These are phyloP conservation scores for Drosophila paulistorum DNA, from an alignment of 1,140 invertebrate genomes.

Conservation along the genomic window DNA sequence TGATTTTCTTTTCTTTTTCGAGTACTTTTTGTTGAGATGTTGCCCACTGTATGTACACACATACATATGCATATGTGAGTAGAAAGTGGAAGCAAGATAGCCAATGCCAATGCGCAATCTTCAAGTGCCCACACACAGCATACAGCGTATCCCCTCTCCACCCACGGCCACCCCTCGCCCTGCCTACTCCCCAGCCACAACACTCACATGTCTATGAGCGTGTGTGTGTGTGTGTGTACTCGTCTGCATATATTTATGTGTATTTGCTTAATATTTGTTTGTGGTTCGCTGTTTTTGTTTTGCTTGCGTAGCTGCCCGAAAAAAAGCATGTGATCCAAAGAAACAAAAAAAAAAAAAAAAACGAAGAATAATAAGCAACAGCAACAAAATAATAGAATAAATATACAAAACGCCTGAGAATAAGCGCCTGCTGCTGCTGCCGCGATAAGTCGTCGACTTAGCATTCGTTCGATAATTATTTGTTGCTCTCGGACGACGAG, in stretches of 20 bases:
- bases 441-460: conserved; percentile 46
- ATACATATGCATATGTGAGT: neutral
- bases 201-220: neutral
- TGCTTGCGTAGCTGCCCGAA: conserved; percentile 72
- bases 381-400: conserved; percentile 52
- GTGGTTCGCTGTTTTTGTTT: conserved; percentile 73
- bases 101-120: conserved; percentile 32
- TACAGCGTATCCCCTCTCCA: conserved; percentile 1
- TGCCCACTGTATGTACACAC: neutral
- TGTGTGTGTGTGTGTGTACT: conserved; percentile 29
- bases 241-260: conserved; percentile 32
- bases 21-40: neutral
- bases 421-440: conserved; percentile 21
- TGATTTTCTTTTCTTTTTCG: no score
- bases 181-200: neutral
- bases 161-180: neutral
- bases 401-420: conserved; percentile 24
- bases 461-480: conserved; percentile 60
- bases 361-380: conserved; percentile 29
- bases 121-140: conserved; percentile 31
- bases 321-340: conserved; percentile 78
- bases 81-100: conserved; percentile 21
- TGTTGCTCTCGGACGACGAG: conserved; percentile 43
- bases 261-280: conserved; percentile 73
- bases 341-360: conserved; percentile 34